Conservation (phyloP, 2,888 invertebrate species). For the Cordilura impudica region DNA sequence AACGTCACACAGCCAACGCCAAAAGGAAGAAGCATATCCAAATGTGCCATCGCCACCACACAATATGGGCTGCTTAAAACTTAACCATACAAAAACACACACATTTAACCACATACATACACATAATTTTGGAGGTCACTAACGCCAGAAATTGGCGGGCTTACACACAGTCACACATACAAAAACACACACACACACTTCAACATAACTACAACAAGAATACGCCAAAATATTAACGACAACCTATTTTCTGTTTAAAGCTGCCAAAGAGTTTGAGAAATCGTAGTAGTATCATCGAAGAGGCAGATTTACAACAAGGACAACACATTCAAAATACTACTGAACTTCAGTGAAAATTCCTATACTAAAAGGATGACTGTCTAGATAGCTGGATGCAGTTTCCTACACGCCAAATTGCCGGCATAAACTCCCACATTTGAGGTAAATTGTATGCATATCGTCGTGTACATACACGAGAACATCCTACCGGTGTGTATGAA, state of each 20-base stretch:
- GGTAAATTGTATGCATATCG: neutral
- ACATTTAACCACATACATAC: conserved; percentile 6
- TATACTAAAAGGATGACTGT: conserved; percentile 31
- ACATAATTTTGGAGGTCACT: conserved; percentile 60
- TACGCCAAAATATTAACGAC: conserved; percentile 60
- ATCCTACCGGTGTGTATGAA: neutral
- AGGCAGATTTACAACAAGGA: conserved; percentile 56
- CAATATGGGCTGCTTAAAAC: neutral
- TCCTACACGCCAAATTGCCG: neutral
- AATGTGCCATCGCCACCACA: conserved; percentile 32
- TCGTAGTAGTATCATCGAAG: conserved; percentile 53
- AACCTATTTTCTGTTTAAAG: conserved; percentile 53
- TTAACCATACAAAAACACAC: neutral
- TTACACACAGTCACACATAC: neutral
- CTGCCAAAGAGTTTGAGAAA: conserved; percentile 48
- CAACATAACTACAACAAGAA: conserved; percentile 45
- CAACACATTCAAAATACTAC: conserved; percentile 6
- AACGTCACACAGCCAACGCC: conserved; percentile 60
- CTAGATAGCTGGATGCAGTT: conserved; percentile 43
- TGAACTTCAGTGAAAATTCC: conserved; percentile 40
- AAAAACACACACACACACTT: neutral
- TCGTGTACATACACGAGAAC: neutral
- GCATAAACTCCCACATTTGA: conserved; percentile 19
- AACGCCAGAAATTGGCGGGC: conserved; percentile 59
- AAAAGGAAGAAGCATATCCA: conserved; percentile 54